Conservation (phyloP, 2,888 invertebrate species). For the Pterostichus niger region DNA sequence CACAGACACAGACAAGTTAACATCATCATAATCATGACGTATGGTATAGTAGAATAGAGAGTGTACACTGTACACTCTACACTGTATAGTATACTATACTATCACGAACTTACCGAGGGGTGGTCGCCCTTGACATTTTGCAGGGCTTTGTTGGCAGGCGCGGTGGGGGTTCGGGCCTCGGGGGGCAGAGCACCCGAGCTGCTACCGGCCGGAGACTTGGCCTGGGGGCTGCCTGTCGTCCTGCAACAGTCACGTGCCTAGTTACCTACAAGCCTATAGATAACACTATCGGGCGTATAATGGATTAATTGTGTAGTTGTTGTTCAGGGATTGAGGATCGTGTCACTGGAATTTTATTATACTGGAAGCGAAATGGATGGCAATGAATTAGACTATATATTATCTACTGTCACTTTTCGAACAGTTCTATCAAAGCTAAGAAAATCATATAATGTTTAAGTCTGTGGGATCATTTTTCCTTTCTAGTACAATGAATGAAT, state of each 20-base stretch:
- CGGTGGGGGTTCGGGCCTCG: slow-evolving; percentile 80
- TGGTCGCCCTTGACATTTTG: slow-evolving; percentile 88
- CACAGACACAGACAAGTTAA: slow-evolving; percentile 32
- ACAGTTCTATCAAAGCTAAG: no score
- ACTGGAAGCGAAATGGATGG: no score
- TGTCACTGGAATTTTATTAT: no score
- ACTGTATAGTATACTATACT: neutral
- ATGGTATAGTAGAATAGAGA: neutral
- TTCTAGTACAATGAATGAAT: no score
- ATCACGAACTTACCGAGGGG: slow-evolving; percentile 84
- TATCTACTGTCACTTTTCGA: no score
- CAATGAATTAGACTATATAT: no score
- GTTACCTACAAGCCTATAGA: slow-evolving; percentile 61
- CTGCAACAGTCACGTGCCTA: slow-evolving; percentile 75
- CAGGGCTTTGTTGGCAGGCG: slow-evolving; percentile 86
- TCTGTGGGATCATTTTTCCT: no score
- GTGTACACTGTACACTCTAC: neutral
- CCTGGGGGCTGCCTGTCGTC: slow-evolving; percentile 86
- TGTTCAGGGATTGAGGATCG: neutral
- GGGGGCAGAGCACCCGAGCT: slow-evolving; percentile 80
- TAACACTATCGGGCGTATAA: slow-evolving; percentile 40
- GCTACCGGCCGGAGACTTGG: slow-evolving; percentile 87
- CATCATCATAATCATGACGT: slow-evolving; percentile 20
- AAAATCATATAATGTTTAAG: no score
- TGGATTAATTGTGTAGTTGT: neutral